Percentiles rank a stretch among this genome's conserved stretches.
These are phyloP conservation scores for Nannoperca australis DNA, from an alignment of 2,797 vertebrate genomes.

Conservation along the genomic window DNA sequence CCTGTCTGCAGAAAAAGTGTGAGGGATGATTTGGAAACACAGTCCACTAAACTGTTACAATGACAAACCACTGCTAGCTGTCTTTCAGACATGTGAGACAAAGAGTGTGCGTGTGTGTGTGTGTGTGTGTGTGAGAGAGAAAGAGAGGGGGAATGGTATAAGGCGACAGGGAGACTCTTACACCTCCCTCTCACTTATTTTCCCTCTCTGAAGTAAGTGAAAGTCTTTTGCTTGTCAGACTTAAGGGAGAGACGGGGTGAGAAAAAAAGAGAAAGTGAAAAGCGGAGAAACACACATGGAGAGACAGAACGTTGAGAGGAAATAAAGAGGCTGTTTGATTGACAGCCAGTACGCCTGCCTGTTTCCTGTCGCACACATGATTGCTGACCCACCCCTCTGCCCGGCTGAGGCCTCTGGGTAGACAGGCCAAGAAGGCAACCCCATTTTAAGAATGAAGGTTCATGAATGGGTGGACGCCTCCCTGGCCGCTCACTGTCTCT, in stretches of 20 bases:
- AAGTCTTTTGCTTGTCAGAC: constrained; percentile 70
- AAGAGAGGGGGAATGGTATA: constrained; percentile 17
- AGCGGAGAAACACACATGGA: constrained; percentile 57
- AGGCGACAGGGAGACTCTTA: constrained; percentile 42
- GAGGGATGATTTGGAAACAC: constrained; percentile 69
- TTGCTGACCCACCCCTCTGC: constrained; percentile 65
- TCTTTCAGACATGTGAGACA: constrained; percentile 56
- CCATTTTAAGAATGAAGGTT: constrained; percentile 66
- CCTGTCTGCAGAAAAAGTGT: constrained; percentile 67
- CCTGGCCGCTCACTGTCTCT: constrained; percentile 24
- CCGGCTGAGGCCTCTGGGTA: constrained; percentile 58
- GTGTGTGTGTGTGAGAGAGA: constrained; percentile 19
- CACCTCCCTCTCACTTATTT: constrained; percentile 55
- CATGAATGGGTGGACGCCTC: constrained; percentile 51
- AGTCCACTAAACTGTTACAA: constrained; percentile 67
- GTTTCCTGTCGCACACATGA: constrained; percentile 76
- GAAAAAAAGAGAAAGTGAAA: constrained; percentile 48
- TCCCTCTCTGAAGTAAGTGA: constrained; percentile 51
- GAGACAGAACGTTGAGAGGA: constrained; percentile 42
- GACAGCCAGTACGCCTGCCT: constrained; percentile 70
- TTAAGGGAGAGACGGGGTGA: constrained; percentile 40
- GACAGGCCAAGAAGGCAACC: constrained; percentile 62
- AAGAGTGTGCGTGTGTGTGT: constrained; percentile 15
- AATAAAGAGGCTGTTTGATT: constrained; percentile 70
- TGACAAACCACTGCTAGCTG: constrained; percentile 68